Conservation (phyloP, 2,888 invertebrate species). For the Ormyrus labotus region DNA sequence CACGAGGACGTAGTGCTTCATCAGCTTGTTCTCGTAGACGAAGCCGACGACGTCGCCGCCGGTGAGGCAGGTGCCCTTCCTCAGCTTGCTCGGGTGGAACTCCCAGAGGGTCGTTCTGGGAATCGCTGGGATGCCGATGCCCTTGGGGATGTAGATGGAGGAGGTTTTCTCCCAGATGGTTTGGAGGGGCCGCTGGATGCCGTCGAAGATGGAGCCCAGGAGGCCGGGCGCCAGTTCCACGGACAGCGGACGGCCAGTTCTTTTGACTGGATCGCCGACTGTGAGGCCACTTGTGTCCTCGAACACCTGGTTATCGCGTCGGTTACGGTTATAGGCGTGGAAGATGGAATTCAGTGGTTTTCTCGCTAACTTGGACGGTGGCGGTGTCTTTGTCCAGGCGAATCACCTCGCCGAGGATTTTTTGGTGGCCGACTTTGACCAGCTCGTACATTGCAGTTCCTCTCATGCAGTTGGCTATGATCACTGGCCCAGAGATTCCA, state of each 20-base stretch:
- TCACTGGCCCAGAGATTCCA: slow-evolving; percentile 98
- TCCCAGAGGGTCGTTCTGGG: slow-evolving; percentile 91
- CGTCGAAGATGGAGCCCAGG: slow-evolving; percentile 98
- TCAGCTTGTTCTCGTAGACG: slow-evolving; percentile 96
- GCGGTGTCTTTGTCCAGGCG: slow-evolving; percentile 98
- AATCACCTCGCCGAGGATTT: slow-evolving; percentile 98
- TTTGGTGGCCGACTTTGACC: slow-evolving; percentile 96
- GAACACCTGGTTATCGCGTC: slow-evolving; percentile 78
- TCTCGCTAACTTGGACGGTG: slow-evolving; percentile 86
- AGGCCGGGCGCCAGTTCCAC: slow-evolving; percentile 99
- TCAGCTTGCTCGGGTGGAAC: slow-evolving; percentile 88
- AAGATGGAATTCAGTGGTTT: background rate
- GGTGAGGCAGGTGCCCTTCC: slow-evolving; percentile 94
- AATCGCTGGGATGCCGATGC: slow-evolving; percentile 92
- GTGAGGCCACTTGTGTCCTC: slow-evolving; percentile 97
- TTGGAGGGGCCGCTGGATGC: slow-evolving; percentile 97
- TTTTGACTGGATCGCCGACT: slow-evolving; percentile 96
- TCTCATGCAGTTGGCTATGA: slow-evolving; percentile 97
- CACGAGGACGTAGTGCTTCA: slow-evolving; percentile 95
- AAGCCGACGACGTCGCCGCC: slow-evolving; percentile 97
- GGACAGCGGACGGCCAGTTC: slow-evolving; percentile 97
- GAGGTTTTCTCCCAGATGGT: slow-evolving; percentile 92
- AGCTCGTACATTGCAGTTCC: slow-evolving; percentile 99
- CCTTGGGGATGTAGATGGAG: slow-evolving; percentile 99
- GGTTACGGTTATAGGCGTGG: background rate